Base-by-base conservation (phyloP, 1,140 invertebrate species). In the Hyposmocoma kahamanoa region DNA sequence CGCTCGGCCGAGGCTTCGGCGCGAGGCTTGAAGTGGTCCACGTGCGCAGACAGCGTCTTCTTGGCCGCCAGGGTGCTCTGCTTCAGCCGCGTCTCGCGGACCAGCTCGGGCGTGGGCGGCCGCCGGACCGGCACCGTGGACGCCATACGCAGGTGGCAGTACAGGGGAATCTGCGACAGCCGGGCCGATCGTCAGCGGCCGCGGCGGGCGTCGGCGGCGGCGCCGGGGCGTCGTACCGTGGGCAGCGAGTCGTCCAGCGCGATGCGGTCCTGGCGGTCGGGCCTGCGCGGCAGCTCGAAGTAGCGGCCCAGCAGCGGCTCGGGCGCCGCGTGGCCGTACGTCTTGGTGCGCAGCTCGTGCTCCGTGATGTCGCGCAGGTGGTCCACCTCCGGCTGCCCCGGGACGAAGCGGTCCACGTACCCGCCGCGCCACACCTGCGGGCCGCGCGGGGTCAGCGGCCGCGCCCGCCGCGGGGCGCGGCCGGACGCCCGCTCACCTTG, bases 111-210 rank as follows among this genome's bases (percentile, higher is more conserved):
- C 51, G 86, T 86, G 28, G 75, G 67, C 42, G 87, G 81, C 17
- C 76, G 62, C 26, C 84, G 75, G 36, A 89, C 72, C 49, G 78
- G 62, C 49, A 73, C 61, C 4, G 88, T 80, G 11, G 81, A 70
- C 53, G 86, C 74, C 42, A 87, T 82, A 59, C 83, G 82, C 42
- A 90, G 72, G 69, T 90, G 88, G 21, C 77, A 63, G 62, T 89
- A 91, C 28, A 90, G 79, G 22, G 89, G 89, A 59, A 90, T 90
- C 84, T 90, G 79, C 19, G 19, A 3, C 1, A 42, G 10, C 39
- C 15, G 9, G 15, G 17, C 5, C 17, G 2, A 13, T 36, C 11
- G 11, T 26, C 24, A 26, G 24, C 24, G 24, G 11, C n/a, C n/a
- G n/a, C n/a, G 15, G 22, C 18, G 13, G 15, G 24, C 11, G 24